Evolutionary conservation across 2,888 invertebrate species (phyloP).

Genomic region (Nowickia ferox): DNA sequence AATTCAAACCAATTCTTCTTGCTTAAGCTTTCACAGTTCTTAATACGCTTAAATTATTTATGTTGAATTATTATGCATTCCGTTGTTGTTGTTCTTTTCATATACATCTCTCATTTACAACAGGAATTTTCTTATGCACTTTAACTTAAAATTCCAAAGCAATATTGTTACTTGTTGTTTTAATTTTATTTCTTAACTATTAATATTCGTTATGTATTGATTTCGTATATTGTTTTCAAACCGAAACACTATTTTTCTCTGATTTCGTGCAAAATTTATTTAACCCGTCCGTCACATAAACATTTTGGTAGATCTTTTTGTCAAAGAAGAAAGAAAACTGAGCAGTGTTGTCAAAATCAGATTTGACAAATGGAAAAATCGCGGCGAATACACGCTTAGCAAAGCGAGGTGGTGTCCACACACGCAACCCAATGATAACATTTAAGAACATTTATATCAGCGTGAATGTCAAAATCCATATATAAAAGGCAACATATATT

Average conservation of each 20-base stretch:
- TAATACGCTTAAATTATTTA: background rate
- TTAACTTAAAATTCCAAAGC: conserved; percentile 42
- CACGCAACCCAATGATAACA: no score
- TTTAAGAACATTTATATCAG: no score
- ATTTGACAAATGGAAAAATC: conserved; percentile 1
- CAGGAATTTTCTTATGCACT: conserved; percentile 12
- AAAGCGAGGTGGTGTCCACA: no score
- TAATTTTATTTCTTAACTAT: background rate
- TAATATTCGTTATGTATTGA: background rate
- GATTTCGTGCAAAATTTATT: conserved; percentile 17
- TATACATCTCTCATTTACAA: conserved; percentile 14
- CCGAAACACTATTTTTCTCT: background rate
- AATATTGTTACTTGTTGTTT: conserved; percentile 3
- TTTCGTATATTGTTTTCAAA: conserved; percentile 19
- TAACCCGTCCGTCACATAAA: conserved; percentile 42
- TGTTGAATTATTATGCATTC: background rate
- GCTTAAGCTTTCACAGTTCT: background rate
- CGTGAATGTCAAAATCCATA: no score
- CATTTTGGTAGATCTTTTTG: conserved; percentile 30
- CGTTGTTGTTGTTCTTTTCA: conserved; percentile 17
- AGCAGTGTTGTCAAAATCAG: conserved; percentile 12
- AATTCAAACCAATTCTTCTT: background rate
- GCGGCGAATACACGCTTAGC: background rate
- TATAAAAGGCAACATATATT: no score
- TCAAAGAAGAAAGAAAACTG: conserved; percentile 61